Conservation (phyloP, 2,888 invertebrate genomes). For the Micoletzkya japonica region DNA sequence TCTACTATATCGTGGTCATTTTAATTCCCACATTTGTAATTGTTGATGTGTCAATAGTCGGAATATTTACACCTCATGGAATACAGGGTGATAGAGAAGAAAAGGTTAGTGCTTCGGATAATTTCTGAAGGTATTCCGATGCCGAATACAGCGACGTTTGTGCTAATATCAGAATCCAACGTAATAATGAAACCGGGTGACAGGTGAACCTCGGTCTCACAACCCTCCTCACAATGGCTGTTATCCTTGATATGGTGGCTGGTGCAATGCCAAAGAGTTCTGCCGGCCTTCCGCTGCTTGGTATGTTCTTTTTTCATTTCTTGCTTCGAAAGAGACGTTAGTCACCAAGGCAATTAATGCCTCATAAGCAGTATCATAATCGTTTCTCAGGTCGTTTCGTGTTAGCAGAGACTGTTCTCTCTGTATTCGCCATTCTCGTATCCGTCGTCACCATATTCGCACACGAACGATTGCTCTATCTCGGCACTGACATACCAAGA, state of each 20-base stretch:
- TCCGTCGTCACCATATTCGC: conserved; percentile 47
- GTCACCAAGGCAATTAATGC: background rate
- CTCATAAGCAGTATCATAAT: background rate
- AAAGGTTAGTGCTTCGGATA: conserved; percentile 32
- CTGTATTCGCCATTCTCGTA: conserved; percentile 43
- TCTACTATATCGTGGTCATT: conserved; percentile 51
- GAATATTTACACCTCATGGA: conserved; percentile 51
- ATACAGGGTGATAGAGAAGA: conserved; percentile 50
- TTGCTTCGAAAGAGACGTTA: background rate
- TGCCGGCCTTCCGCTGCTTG: conserved; percentile 47
- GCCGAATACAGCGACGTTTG: no score
- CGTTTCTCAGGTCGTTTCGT: conserved; percentile 43
- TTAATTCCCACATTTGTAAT: conserved; percentile 49
- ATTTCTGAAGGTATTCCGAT: conserved; percentile 1
- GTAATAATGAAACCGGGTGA: background rate
- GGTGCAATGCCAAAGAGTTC: conserved; percentile 49
- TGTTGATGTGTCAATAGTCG: conserved; percentile 47
- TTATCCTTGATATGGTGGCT: conserved; percentile 51
- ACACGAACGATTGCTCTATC: conserved; percentile 41
- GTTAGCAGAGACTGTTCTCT: conserved; percentile 45
- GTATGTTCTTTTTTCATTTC: conserved; percentile 21
- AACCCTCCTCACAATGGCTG: conserved; percentile 52
- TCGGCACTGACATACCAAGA: no score
- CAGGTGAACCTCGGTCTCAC: conserved; percentile 49
- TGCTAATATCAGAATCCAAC: background rate